Evolutionary conservation across 2,797 vertebrate genomes (phyloP).

Genomic region (Tauraco hartlaubi): DNA sequence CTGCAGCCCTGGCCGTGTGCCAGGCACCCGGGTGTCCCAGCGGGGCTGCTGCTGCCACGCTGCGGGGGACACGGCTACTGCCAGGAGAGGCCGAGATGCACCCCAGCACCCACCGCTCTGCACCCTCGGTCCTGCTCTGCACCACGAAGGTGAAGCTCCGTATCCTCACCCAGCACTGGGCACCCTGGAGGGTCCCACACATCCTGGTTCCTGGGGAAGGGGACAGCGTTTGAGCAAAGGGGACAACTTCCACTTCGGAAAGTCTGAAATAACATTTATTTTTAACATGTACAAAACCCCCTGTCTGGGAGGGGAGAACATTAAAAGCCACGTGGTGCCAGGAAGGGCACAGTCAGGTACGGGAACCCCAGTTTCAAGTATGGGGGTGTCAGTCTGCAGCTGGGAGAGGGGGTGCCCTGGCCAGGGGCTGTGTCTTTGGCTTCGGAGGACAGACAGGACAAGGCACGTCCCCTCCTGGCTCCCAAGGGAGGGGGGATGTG

Average conservation of each 20-base stretch:
- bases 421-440: neutral
- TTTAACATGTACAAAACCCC: neutral
- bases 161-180: rapidly evolving
- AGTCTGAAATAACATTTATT: neutral
- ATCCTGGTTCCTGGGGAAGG: neutral
- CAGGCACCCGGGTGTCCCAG: neutral
- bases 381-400: neutral
- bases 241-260: neutral
- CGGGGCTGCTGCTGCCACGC: neutral
- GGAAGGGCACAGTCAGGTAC: neutral
- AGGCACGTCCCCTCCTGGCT: neutral
- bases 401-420: rapidly evolving
- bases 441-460: neutral
- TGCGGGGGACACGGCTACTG: neutral
- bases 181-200: neutral
- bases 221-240: neutral
- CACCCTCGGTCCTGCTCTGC: neutral
- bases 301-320: neutral
- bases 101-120: too few species aligned
- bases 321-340: neutral
- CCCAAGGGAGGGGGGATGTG: neutral
- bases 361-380: neutral
- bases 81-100: neutral
- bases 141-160: neutral
- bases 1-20: neutral